phyloP scores from a whole-genome alignment of 2,888 invertebrate genomes.

The Furcula furcula region DNA sequence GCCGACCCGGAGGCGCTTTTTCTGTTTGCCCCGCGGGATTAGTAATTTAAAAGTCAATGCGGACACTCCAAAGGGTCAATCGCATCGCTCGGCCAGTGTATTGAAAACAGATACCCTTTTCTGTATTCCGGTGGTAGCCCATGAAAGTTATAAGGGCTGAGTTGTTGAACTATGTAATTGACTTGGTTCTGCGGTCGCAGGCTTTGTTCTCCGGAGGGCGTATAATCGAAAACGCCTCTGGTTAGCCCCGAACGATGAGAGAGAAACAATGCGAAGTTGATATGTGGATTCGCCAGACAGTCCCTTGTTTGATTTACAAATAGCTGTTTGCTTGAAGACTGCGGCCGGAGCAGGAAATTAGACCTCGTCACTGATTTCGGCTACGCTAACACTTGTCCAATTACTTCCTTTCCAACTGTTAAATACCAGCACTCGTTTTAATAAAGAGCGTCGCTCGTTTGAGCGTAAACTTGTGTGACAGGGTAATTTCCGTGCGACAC shows the following conservation, averaged over 20 bases:
- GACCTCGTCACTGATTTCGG: slow-evolving; percentile 52
- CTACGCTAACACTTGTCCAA: slow-evolving; percentile 68
- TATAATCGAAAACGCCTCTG: slow-evolving; percentile 81
- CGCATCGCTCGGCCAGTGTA: slow-evolving; percentile 70
- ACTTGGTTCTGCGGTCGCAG: slow-evolving; percentile 78
- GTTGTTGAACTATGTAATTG: slow-evolving; percentile 82
- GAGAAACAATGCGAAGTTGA: slow-evolving; percentile 79
- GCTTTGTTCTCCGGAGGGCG: slow-evolving; percentile 77
- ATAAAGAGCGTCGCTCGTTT: slow-evolving; percentile 45
- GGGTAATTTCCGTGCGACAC: slow-evolving; percentile 62
- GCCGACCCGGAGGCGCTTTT: slow-evolving; percentile 61
- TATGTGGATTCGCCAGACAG: slow-evolving; percentile 76
- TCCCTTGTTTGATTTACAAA: slow-evolving; percentile 80
- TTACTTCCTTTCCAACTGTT: slow-evolving; percentile 62
- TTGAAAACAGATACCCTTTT: slow-evolving; percentile 81
- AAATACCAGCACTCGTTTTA: slow-evolving; percentile 54
- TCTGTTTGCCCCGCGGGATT: slow-evolving; percentile 77
- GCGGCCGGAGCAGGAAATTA: slow-evolving; percentile 72
- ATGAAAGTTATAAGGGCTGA: slow-evolving; percentile 81
- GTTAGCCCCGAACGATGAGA: slow-evolving; percentile 73
- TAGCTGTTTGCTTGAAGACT: slow-evolving; percentile 77
- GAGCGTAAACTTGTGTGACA: slow-evolving; percentile 52
- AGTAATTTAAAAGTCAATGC: slow-evolving; percentile 82
- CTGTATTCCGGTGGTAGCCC: slow-evolving; percentile 78
- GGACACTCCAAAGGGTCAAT: slow-evolving; percentile 81